phyloP scores from a whole-genome alignment of 1,140 invertebrate species.

The Drosophila miranda region DNA sequence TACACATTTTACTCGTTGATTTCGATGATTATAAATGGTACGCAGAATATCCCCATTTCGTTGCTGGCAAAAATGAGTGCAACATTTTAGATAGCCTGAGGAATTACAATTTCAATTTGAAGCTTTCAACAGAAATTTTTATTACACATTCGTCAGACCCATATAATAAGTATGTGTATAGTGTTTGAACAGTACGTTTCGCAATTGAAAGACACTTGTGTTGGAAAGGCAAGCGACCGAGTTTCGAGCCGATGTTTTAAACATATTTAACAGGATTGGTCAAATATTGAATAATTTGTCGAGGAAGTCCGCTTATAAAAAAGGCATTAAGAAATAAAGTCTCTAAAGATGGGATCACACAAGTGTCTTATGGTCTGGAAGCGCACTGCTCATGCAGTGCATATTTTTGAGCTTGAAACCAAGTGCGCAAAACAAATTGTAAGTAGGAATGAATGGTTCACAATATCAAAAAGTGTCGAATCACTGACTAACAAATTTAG shows the following conservation, averaged over 20 bases:
- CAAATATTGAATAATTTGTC: no score
- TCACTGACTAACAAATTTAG: slow-evolving; percentile 39
- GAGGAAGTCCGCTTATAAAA: no score
- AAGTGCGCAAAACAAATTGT: slow-evolving; percentile 67
- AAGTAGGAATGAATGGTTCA: slow-evolving; percentile 69
- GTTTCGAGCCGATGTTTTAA: neutral
- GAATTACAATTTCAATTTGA: slow-evolving; percentile 13
- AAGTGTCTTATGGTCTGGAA: slow-evolving; percentile 3
- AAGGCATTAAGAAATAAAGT: neutral
- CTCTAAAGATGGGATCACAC: neutral
- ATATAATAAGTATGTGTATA: slow-evolving; percentile 24
- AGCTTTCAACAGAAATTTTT: slow-evolving; percentile 68
- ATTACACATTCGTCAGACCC: slow-evolving; percentile 54
- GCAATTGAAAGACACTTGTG: slow-evolving; percentile 25
- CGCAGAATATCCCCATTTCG: slow-evolving; percentile 30
- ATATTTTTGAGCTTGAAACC: slow-evolving; percentile 41
- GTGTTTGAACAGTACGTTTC: slow-evolving; percentile 28
- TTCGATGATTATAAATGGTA: slow-evolving; percentile 1
- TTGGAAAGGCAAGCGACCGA: slow-evolving; percentile 11
- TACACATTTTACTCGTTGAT: slow-evolving; percentile 24
- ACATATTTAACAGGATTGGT: neutral
- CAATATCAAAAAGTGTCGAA: slow-evolving; percentile 42
- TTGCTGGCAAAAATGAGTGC: slow-evolving; percentile 13
- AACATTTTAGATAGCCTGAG: slow-evolving; percentile 30
- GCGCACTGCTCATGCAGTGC: neutral